Evolutionary conservation across 30 jellyfish, hydroid and myxozoan species (phyloP).

Genomic region (Turritopsis rubra): DNA sequence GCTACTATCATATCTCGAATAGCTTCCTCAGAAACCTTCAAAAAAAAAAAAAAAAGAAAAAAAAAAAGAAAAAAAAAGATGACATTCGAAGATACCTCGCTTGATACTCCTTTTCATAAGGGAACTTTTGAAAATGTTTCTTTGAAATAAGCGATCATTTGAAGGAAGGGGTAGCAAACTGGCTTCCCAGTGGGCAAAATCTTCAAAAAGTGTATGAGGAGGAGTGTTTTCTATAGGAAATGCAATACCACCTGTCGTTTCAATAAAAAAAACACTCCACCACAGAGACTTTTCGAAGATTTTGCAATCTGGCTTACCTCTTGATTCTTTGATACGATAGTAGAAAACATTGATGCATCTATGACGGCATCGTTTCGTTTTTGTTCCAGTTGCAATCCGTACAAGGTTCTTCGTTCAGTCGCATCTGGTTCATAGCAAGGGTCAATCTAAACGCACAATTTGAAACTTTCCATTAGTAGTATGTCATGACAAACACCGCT

Average conservation of each 20-base stretch:
- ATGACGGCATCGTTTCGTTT: slow-evolving; percentile 65
- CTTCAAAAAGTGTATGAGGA: too few relatives aligned
- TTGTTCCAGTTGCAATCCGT: slow-evolving; percentile 74
- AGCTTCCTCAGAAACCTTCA: slow-evolving; percentile 61
- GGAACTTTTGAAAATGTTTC: too few relatives aligned
- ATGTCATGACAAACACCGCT: background rate
- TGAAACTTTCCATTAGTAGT: background rate
- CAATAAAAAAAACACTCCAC: too few relatives aligned
- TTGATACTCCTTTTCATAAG: background rate
- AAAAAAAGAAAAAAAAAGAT: too few relatives aligned
- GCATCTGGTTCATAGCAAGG: slow-evolving; percentile 63
- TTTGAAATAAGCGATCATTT: too few relatives aligned
- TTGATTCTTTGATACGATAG: slow-evolving; percentile 53
- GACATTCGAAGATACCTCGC: too few relatives aligned
- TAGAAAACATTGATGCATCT: slow-evolving; percentile 53
- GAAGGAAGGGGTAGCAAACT: background rate
- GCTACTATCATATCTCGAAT: slow-evolving; percentile 77
- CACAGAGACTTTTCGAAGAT: too few relatives aligned
- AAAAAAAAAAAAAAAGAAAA: background rate
- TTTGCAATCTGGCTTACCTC: too few relatives aligned
- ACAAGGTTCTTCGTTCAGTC: slow-evolving; percentile 70
- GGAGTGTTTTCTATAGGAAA: too few relatives aligned
- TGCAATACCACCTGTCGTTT: too few relatives aligned
- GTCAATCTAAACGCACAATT: slow-evolving; percentile 48
- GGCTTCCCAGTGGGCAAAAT: too few relatives aligned